A percentile compares a stretch with the other conserved stretches of the same genome.
Conservation (phyloP, 2,797 vertebrate species). For the Hydrolagus colliei region DNA sequence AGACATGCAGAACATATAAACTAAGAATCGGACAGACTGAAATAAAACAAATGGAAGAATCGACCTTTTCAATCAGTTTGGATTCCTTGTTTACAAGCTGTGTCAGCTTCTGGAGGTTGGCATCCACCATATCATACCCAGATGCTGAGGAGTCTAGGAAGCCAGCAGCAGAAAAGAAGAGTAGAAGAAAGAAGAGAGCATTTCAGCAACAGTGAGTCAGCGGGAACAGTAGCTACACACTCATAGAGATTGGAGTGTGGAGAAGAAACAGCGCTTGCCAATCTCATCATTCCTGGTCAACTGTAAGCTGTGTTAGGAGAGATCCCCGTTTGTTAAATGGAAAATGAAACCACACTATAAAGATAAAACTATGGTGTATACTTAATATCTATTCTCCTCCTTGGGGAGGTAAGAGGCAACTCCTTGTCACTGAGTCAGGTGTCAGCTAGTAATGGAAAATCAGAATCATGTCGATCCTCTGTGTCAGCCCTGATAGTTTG, state of each 20-base stretch:
- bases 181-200: not conserved
- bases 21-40: not conserved
- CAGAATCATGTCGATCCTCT: no score
- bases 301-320: not conserved
- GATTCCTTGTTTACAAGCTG: constrained; percentile 99
- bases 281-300: not conserved
- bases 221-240: not conserved
- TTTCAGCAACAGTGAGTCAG: not conserved
- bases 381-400: no score
- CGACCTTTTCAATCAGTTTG: constrained; percentile 98
- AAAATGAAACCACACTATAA: no score
- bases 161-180: constrained; percentile 48
- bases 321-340: no score
- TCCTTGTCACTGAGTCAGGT: no score
- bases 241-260: not conserved
- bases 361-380: no score
- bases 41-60: constrained; percentile 51
- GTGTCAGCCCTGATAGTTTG: no score
- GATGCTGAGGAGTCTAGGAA: constrained; percentile 66
- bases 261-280: not conserved
- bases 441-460: no score
- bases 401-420: no score
- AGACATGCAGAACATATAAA: no score
- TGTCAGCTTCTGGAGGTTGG: constrained; percentile 97
- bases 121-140: constrained; percentile 81